Base-by-base conservation (phyloP, 2,113 vertebrate species). In the Calidris pygmaea region DNA sequence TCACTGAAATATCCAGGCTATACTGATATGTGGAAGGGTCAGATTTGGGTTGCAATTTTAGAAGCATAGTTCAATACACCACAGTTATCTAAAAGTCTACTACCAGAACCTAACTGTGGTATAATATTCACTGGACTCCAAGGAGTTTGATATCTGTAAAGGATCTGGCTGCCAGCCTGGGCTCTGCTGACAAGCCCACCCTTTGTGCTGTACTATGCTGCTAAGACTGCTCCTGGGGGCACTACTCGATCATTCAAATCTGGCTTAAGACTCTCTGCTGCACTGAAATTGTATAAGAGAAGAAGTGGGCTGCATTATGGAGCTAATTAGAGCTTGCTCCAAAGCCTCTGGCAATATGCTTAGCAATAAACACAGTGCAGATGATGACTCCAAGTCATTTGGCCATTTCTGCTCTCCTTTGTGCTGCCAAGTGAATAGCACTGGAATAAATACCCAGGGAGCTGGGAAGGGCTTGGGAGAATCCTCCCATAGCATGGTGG, bases 401-500 rank as follows among this genome's bases (percentile, higher is more conserved):
- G 37, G 34, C 35, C 18, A 55, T n/a, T 80, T 89, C 41, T 87
- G 10, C 14, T 67, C 12, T 74, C 34, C 20, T 70, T 43, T 82
- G 14, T 58, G 47, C 41, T 87, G 30, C 14, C 77, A 82, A 52
- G 75, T 37, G 30, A 78, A 76, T 35, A 84, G 12, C 21, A 39
- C 15, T 50, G 35, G 14, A 75, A 60, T 12, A 65, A 75, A 73
- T 45, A 11, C 20, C 7, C 19, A 80, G 30, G 21, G 63, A 65
- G 7, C 21, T 0, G 5, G 32, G 8, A 79, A 71, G 6, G 11
- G 24, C 13, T 76, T 55, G 9, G 23, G 26, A 58, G 35, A 77
- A 66, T 60, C n/a, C 2, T 7, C 12, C 6, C 5, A 3, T 27
- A 76, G 7, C 3, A 0, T 2, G 4, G 24, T 27, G 41, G 22